These are phyloP conservation scores for Riparia riparia DNA, from an alignment of 2,113 vertebrate genomes.

Conservation along the genomic window DNA sequence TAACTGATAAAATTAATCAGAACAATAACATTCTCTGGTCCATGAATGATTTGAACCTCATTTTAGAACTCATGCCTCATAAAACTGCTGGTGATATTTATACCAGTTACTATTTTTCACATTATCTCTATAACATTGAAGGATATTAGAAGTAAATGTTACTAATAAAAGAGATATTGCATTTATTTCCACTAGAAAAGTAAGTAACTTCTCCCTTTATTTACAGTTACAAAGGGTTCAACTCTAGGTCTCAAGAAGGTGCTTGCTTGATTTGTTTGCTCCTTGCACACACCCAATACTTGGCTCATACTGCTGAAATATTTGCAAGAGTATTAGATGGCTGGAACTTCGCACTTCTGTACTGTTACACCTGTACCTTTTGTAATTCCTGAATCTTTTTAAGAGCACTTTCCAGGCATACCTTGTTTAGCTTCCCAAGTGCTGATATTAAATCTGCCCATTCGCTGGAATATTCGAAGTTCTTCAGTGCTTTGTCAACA, in stretches of 20 bases:
- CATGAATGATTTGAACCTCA: neutral
- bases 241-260: neutral
- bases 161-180: neutral
- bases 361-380: neutral
- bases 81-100: neutral
- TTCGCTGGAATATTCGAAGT: constrained; percentile 99
- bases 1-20: neutral
- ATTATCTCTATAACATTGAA: neutral
- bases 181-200: neutral
- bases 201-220: neutral
- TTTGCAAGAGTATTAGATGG: neutral
- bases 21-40: neutral
- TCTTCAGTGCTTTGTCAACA: constrained; percentile 98
- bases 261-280: neutral
- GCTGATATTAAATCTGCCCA: constrained; percentile 99
- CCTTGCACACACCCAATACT: neutral
- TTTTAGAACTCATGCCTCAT: neutral
- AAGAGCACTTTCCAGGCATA: constrained; percentile 54
- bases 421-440: constrained; percentile 98
- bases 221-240: neutral
- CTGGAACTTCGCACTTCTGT: neutral
- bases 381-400: neutral
- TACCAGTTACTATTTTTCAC: neutral
- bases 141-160: neutral
- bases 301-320: neutral